Percentiles rank a stretch among this genome's conserved stretches.
phyloP scores from a whole-genome alignment of 2,888 invertebrate genomes.

The Rhagonycha lutea region DNA sequence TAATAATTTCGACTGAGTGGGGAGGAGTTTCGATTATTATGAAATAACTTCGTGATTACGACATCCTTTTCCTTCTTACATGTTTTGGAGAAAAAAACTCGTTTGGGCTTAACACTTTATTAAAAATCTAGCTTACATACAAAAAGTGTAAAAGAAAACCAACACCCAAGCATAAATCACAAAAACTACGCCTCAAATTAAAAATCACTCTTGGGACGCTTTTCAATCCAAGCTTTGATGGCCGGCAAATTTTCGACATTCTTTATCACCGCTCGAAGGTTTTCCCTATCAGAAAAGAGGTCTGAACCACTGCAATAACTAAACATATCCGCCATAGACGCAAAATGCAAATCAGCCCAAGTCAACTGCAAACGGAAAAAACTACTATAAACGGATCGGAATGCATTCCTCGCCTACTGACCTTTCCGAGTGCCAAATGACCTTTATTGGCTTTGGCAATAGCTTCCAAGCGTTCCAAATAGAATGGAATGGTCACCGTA shows the following conservation, averaged over 20 bases:
- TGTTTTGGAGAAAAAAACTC: too few relatives aligned
- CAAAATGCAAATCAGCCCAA: slow-evolving; percentile 69
- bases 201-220: slow-evolving; percentile 55
- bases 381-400: background rate
- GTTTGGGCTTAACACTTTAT: too few relatives aligned
- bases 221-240: slow-evolving; percentile 68
- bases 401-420: background rate
- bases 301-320: slow-evolving; percentile 61
- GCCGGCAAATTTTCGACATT: slow-evolving; percentile 61
- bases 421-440: slow-evolving; percentile 54
- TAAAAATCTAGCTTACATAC: too few relatives aligned
- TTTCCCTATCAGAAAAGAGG: slow-evolving; percentile 62
- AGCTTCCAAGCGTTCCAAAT: slow-evolving; percentile 60
- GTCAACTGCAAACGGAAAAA: slow-evolving; percentile 56
- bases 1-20: too few relatives aligned
- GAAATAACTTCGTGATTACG: too few relatives aligned
- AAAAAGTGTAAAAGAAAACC: too few relatives aligned
- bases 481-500: slow-evolving; percentile 60
- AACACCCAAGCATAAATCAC: too few relatives aligned
- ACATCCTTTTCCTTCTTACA: too few relatives aligned
- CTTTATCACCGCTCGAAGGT: slow-evolving; percentile 60
- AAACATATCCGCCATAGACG: slow-evolving; percentile 63
- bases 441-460: slow-evolving; percentile 64
- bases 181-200: background rate
- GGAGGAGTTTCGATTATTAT: too few relatives aligned